These are phyloP conservation scores for Ursus arctos DNA, from an alignment of 2,113 vertebrate genomes.

Conservation along the genomic window DNA sequence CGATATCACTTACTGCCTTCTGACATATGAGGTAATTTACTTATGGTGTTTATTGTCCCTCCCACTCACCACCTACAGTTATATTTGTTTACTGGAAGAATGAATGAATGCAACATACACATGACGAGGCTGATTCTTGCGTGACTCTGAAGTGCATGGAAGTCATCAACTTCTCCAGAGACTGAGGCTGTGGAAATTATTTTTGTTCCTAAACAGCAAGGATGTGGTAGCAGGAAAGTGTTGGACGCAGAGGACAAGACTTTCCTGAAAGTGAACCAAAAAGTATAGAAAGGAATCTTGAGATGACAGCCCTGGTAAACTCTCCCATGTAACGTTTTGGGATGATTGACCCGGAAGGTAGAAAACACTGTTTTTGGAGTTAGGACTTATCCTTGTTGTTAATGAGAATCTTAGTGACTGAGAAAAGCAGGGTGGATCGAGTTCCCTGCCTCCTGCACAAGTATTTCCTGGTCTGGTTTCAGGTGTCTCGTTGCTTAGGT, in stretches of 20 bases:
- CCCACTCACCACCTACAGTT: background rate
- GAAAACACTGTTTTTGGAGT: conserved; percentile 55
- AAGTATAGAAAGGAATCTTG: background rate
- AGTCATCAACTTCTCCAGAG: background rate
- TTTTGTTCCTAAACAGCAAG: background rate
- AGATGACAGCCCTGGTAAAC: background rate
- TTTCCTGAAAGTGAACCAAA: background rate
- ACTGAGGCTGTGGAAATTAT: background rate
- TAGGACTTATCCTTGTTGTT: conserved; percentile 55
- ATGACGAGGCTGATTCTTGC: background rate
- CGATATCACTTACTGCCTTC: background rate
- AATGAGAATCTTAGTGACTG: conserved; percentile 24
- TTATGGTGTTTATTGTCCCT: background rate
- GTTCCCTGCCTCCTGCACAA: conserved; percentile 64
- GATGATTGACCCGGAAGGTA: background rate
- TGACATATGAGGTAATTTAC: background rate
- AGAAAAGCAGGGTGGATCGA: conserved; percentile 33
- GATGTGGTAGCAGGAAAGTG: background rate
- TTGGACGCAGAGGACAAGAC: background rate
- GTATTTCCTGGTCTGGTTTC: conserved; percentile 74
- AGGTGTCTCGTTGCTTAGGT: conserved; percentile 60
- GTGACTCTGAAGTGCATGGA: background rate
- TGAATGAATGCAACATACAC: background rate
- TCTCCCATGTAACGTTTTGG: background rate
- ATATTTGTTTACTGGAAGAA: background rate